Base-by-base conservation (phyloP, 2,113 vertebrate species). In the Petromus typicus region DNA sequence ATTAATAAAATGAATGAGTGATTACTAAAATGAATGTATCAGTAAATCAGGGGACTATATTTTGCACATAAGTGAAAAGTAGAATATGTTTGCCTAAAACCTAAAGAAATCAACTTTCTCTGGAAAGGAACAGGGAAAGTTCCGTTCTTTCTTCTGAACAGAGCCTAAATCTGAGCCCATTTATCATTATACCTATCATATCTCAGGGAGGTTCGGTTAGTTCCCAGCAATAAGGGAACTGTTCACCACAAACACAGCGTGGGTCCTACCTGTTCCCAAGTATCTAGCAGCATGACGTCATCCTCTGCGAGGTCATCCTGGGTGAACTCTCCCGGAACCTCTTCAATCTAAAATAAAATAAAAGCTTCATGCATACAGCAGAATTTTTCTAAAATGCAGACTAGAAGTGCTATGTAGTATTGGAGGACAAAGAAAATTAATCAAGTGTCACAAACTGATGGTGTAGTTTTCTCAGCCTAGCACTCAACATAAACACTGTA, bases 241-340 rank as follows among this genome's bases (percentile, higher is more conserved):
- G 27, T 90, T 63, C 32, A 25, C 90, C 51, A 34, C 34, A 20
- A 54, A 89, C 27, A 90, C 90, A 87, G 37, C 22, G n/a, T 0
- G 32, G 43, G 25, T 34, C 71, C 94, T 98, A 99, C 99, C 99
- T 99, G 99, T 84, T 99, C 99, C 99, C 99, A 99, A n/a, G 98
- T 95, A 91, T 99, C 99, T 91, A 99, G 97, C 69, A 99, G 89
- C 99, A 99, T 99, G 84, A 99, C 99, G 71, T 99, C 99, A 91
- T 99, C 99, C 97, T 99, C 99, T 66, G 99, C 99, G 96, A 99
- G 98, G 97, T 99, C 99, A 0, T 99, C 99, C 98, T 99, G 99
- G 34, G 98, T 99, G 97, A 99, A 99, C 93, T 99, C 99, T 97
- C 99, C 99, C 14, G 99, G 99, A 63, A 99, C 99, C 85, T 99